phyloP scores from a whole-genome alignment of 2,113 vertebrate species.

The Engraulis encrasicolus region DNA sequence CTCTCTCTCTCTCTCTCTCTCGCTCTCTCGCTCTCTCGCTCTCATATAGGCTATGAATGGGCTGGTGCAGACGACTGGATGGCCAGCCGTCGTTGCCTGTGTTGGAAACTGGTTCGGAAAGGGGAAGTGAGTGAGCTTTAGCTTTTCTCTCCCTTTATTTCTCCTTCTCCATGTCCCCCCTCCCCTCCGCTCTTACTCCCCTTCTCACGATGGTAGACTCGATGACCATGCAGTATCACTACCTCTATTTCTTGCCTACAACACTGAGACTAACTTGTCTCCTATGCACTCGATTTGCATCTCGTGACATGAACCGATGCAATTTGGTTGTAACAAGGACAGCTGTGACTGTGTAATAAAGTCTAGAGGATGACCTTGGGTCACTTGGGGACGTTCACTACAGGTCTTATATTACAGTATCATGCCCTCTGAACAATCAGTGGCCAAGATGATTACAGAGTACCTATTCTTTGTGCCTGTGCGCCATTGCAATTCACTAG shows the following conservation, averaged over 20 bases:
- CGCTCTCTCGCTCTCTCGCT: constrained; percentile 34
- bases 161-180: not conserved
- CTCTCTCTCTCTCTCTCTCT: constrained; percentile 24
- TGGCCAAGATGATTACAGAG: too few species aligned
- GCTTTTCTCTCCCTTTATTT: not conserved
- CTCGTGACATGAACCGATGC: not conserved
- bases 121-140: constrained; percentile 94
- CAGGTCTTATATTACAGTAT: too few species aligned
- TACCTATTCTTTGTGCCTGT: too few species aligned
- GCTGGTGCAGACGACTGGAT: constrained; percentile 92
- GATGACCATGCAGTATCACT: not conserved
- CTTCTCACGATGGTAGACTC: not conserved
- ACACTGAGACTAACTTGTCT: too few species aligned
- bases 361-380: not conserved
- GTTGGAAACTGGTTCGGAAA: constrained; percentile 98
- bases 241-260: not conserved
- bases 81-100: constrained; percentile 92
- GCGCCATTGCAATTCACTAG: too few species aligned
- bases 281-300: too few species aligned
- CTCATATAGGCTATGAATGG: constrained; percentile 85
- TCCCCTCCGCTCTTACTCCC: not conserved
- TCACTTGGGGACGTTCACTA: not conserved
- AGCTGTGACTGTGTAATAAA: not conserved
- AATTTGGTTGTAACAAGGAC: not conserved
- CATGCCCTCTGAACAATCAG: too few species aligned